Evolutionary conservation across 2,888 invertebrate species (phyloP).

Genomic region (Hypselothyrea guttata): DNA sequence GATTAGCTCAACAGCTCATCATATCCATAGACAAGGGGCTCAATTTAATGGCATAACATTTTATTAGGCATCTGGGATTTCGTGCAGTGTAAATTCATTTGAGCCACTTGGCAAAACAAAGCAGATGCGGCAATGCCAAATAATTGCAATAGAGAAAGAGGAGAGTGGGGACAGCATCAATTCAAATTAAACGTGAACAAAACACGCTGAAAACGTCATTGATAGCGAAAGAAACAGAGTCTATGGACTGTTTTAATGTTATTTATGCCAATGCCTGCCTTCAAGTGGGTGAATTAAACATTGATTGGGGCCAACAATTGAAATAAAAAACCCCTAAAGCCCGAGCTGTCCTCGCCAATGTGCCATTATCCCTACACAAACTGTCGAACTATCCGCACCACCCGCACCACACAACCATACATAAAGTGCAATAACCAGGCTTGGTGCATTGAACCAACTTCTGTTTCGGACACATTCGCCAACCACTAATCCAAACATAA

Average conservation of each 20-base stretch:
- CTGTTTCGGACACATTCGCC: slow-evolving; percentile 10
- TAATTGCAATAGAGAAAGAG: neutral
- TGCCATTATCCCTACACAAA: too few species aligned
- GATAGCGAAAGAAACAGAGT: too few species aligned
- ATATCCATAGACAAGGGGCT: slow-evolving; percentile 29
- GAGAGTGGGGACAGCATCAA: slow-evolving; percentile 57
- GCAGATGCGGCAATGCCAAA: neutral
- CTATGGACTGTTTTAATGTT: slow-evolving; percentile 61
- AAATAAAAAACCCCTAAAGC: slow-evolving; percentile 34
- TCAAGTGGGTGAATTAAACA: slow-evolving; percentile 76
- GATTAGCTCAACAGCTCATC: slow-evolving; percentile 33
- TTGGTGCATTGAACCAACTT: slow-evolving; percentile 55
- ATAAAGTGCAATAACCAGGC: slow-evolving; percentile 70
- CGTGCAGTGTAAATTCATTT: slow-evolving; percentile 68
- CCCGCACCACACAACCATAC: too few species aligned
- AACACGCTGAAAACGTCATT: too few species aligned
- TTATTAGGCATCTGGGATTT: slow-evolving; percentile 63
- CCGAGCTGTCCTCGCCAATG: slow-evolving; percentile 33
- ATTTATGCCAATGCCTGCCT: slow-evolving; percentile 60
- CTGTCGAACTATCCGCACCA: too few species aligned
- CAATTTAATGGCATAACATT: slow-evolving; percentile 51
- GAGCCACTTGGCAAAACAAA: too few species aligned
- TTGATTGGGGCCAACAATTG: slow-evolving; percentile 61
- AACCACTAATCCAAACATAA: slow-evolving; percentile 74
- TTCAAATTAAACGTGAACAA: slow-evolving; percentile 76